phyloP scores from a whole-genome alignment of 2,888 invertebrate genomes.

The Perdita meconis region DNA sequence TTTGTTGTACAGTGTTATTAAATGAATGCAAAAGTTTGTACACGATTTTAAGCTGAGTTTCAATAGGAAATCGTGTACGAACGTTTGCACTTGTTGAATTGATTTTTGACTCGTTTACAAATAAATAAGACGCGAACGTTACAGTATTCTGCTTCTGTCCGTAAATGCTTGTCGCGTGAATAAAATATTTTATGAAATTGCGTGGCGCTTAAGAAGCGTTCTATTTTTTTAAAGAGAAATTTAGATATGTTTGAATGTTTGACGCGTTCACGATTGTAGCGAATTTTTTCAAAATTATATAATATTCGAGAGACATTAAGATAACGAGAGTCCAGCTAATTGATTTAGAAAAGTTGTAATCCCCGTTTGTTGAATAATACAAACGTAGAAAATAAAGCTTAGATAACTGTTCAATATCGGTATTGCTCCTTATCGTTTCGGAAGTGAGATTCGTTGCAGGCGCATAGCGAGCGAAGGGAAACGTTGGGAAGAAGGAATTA shows the following conservation, averaged over 20 bases:
- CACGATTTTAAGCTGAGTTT: no score
- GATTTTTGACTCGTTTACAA: no score
- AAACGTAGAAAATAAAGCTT: slow-evolving; percentile 25
- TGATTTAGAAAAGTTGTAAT: slow-evolving; percentile 5
- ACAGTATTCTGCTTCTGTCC: slow-evolving; percentile 20
- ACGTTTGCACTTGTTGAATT: no score
- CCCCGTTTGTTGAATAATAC: neutral
- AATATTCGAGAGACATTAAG: slow-evolving; percentile 10
- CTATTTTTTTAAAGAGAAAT: neutral
- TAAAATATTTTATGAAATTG: slow-evolving; percentile 19
- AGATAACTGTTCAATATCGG: neutral
- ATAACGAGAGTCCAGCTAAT: neutral
- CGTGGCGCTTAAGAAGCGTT: neutral
- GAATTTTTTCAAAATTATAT: neutral
- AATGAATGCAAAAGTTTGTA: no score
- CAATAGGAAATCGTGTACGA: no score
- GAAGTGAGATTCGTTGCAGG: neutral
- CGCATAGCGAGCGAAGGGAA: neutral
- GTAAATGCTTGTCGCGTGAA: slow-evolving; percentile 19
- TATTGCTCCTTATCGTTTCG: neutral
- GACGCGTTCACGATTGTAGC: neutral
- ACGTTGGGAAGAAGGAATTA: neutral
- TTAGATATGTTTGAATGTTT: slow-evolving; percentile 7
- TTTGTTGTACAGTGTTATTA: no score
- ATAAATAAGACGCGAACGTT: no score